Percentiles rank a stretch among this genome's conserved stretches.
Evolutionary conservation across 2,797 vertebrate genomes (phyloP).

Genomic region (Malacoctenus gilli): DNA sequence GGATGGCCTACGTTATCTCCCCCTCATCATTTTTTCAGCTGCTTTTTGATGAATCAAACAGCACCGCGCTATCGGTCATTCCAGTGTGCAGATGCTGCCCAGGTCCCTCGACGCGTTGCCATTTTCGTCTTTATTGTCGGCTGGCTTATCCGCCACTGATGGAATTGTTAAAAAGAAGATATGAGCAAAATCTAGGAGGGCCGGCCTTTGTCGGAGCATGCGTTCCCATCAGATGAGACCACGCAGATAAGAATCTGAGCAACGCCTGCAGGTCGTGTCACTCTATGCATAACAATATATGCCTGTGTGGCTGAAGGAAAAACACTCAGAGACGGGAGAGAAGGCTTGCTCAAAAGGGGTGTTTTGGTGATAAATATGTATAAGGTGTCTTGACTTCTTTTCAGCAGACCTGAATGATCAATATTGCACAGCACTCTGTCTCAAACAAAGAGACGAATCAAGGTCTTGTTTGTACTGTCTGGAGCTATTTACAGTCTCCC

Average conservation of each 20-base stretch:
- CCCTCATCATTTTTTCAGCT: conserved; percentile 54
- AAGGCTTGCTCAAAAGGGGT: conserved; percentile 29
- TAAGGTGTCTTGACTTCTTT: conserved; percentile 64
- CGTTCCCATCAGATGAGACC: conserved; percentile 78
- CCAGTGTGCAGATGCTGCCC: conserved; percentile 70
- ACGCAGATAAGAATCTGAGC: conserved; percentile 78
- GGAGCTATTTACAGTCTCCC: conserved; percentile 52
- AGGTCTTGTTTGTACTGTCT: conserved; percentile 68
- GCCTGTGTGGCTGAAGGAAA: conserved; percentile 60
- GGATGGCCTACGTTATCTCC: conserved; percentile 55
- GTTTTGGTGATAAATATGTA: conserved; percentile 71
- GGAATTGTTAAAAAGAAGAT: conserved; percentile 83
- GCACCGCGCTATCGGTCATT: conserved; percentile 69
- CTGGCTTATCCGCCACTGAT: conserved; percentile 79
- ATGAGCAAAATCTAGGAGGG: conserved; percentile 75
- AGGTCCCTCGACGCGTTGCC: conserved; percentile 73
- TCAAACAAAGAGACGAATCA: conserved; percentile 70
- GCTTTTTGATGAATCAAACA: conserved; percentile 74
- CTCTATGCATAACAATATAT: conserved; percentile 80
- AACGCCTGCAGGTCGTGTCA: conserved; percentile 75
- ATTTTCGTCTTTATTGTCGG: conserved; percentile 76
- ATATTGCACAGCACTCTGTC: conserved; percentile 59
- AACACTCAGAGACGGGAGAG: conserved; percentile 44
- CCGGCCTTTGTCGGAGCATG: conserved; percentile 73
- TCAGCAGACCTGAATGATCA: conserved; percentile 70